phyloP scores from a whole-genome alignment of 2,113 vertebrate genomes.

The Pagrus major region DNA sequence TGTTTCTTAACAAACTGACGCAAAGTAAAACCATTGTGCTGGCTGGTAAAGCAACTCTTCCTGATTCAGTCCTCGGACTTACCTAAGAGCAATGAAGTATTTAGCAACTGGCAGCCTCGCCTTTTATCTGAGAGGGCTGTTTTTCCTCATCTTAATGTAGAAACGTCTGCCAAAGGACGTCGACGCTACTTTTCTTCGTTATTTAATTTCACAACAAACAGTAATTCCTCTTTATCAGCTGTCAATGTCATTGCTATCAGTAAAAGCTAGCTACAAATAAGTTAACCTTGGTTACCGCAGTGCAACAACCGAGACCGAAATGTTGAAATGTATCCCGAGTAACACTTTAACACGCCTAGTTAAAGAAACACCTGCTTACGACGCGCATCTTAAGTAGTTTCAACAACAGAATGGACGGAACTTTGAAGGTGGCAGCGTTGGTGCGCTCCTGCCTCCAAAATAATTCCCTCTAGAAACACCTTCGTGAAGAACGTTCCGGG shows the following conservation, averaged over 20 bases:
- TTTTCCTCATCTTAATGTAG: background rate
- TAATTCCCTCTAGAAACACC: slow-evolving; percentile 47
- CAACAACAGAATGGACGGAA: fast-evolving
- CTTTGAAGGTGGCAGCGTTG: background rate
- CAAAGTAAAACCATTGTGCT: slow-evolving; percentile 54
- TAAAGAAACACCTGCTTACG: too few relatives aligned
- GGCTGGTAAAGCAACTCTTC: background rate
- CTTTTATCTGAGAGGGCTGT: background rate
- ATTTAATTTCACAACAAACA: background rate
- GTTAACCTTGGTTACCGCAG: background rate
- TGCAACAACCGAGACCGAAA: background rate
- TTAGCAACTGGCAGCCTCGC: too few relatives aligned
- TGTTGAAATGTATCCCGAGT: background rate
- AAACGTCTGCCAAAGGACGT: background rate
- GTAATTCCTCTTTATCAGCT: background rate
- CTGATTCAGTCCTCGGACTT: background rate
- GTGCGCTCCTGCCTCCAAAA: background rate
- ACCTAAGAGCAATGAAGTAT: background rate
- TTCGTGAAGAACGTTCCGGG: slow-evolving; percentile 12
- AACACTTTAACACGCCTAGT: fast-evolving
- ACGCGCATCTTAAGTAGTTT: fast-evolving
- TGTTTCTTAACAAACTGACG: slow-evolving; percentile 17
- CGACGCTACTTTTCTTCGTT: background rate
- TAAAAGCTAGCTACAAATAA: background rate
- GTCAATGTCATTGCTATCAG: slow-evolving; percentile 52